Evolutionary conservation across 1,140 invertebrate genomes (phyloP).

Genomic region (Reticulitermes speratus): DNA sequence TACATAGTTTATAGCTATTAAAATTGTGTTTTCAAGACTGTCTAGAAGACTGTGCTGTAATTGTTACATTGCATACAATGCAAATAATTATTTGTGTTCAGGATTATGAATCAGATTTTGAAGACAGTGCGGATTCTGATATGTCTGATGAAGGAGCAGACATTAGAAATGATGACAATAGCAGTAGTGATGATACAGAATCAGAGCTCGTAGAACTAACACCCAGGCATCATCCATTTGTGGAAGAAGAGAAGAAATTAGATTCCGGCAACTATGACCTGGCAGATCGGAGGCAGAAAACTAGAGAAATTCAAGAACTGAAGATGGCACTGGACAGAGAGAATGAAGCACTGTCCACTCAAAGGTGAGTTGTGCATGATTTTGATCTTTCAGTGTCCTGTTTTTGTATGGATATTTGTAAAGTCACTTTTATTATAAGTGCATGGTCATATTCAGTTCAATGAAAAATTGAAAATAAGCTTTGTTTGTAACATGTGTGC

Average conservation of each 20-base stretch:
- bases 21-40: no score
- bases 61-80: no score
- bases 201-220: conserved; percentile 31
- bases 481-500: no score
- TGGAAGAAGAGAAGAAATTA: conserved; percentile 61
- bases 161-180: conserved; percentile 24
- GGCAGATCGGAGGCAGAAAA: conserved; percentile 46
- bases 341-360: conserved; percentile 26
- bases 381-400: neutral
- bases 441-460: neutral
- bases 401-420: neutral
- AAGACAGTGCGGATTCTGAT: conserved; percentile 49
- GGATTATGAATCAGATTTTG: conserved; percentile 59
- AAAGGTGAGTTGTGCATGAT: neutral
- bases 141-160: conserved; percentile 41
- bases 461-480: no score
- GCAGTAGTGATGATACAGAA: conserved; percentile 29
- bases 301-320: conserved; percentile 32
- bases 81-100: conserved; percentile 34
- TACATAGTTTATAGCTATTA: no score
- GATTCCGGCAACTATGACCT: conserved; percentile 69
- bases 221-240: conserved; percentile 21
- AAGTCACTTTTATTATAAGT: neutral
- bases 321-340: conserved; percentile 35
- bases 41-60: no score